Conservation (phyloP, 1,140 invertebrate species). For the Diabrotica virgifera region DNA sequence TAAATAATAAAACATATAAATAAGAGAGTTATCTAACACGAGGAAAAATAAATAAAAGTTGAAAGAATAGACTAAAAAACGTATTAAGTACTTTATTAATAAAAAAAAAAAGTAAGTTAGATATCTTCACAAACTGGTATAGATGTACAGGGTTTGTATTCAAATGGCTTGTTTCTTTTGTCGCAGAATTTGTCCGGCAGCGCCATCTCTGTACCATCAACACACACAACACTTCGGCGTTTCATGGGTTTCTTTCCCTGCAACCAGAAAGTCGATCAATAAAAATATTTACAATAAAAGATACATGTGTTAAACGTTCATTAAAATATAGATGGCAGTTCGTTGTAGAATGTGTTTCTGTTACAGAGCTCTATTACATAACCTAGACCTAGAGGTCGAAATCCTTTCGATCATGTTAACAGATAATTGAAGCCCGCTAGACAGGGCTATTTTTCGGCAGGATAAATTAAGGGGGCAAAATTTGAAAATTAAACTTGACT, state of each 20-base stretch:
- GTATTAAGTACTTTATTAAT: conserved; percentile 1
- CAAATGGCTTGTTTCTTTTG: conserved; percentile 55
- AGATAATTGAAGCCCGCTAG: too few species aligned
- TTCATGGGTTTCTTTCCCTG: conserved; percentile 54
- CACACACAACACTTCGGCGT: conserved; percentile 71
- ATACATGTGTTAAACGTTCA: not conserved
- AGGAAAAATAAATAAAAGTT: too few species aligned
- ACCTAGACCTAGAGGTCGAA: not conserved
- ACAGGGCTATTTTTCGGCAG: too few species aligned
- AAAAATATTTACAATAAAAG: not conserved
- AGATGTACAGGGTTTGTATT: conserved; percentile 61
- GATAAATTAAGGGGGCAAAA: too few species aligned
- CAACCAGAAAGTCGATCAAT: conserved; percentile 10
- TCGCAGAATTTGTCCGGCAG: conserved; percentile 67
- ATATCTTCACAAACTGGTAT: conserved; percentile 54
- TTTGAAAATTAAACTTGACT: too few species aligned
- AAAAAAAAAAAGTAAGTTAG: not conserved
- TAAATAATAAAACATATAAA: too few species aligned
- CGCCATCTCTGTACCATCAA: conserved; percentile 64
- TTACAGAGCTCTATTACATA: not conserved
- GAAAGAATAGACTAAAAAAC: not conserved
- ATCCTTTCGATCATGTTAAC: not conserved
- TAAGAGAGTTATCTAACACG: too few species aligned
- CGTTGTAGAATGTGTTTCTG: not conserved
- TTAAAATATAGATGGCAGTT: not conserved